phyloP scores from a whole-genome alignment of 2,797 vertebrate species.

The Macrochelys suwanniensis region DNA sequence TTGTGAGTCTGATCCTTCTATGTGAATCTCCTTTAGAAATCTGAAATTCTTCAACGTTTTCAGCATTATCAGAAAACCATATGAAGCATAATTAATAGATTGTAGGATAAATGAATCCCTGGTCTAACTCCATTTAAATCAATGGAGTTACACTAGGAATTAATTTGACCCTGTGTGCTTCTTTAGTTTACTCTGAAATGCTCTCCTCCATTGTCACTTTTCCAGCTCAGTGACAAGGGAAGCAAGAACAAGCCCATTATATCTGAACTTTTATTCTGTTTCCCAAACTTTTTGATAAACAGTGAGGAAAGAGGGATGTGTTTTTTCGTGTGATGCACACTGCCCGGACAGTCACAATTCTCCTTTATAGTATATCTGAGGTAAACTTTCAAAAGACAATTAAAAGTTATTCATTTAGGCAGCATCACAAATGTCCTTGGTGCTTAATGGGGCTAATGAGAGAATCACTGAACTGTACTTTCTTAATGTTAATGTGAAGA shows the following conservation, averaged over 20 bases:
- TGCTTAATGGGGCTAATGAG: accelerated
- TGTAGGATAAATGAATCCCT: neutral
- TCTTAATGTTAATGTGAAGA: neutral
- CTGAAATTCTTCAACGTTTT: neutral
- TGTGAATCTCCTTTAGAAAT: neutral
- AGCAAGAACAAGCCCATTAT: neutral
- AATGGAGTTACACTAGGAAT: neutral
- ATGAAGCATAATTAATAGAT: neutral
- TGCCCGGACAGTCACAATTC: neutral
- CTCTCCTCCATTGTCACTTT: neutral
- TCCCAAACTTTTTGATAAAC: neutral
- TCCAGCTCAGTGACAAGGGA: neutral
- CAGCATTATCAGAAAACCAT: neutral
- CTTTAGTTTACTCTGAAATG: neutral
- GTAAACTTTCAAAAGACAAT: neutral
- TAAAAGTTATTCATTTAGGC: neutral
- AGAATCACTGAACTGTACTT: accelerated
- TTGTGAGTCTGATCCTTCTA: neutral
- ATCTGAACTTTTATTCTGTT: neutral
- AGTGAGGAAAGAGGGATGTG: neutral
- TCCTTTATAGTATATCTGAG: neutral
- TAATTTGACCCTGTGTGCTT: neutral
- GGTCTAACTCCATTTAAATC: neutral
- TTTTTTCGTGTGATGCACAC: neutral
- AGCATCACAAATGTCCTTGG: neutral